Evolutionary conservation across 2,113 vertebrate species (phyloP), one percentile per base, ranked within the genome.

Genomic region (Phylloscopus whistleri): DNA sequence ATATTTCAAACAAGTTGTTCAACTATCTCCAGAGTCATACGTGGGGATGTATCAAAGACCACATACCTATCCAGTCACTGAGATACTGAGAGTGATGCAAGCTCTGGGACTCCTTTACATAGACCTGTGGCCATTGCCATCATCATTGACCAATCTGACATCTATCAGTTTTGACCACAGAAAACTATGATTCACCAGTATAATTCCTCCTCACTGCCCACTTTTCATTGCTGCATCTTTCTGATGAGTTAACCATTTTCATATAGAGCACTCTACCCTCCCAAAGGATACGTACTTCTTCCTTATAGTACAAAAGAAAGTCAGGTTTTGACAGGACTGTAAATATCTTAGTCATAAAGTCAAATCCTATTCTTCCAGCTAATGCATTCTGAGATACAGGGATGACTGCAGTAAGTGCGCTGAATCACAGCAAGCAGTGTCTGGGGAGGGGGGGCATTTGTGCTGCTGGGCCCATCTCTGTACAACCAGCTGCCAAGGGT

Each of bases 331-430:
- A 93, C 96, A 94, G 56, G 49, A 62, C 66, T 93, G 92, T 96
- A 97, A 96, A 96, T 93, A 92, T 92, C 86, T 78, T 87, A 92
- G 93, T 78, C 76, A 55, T 93, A 90, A 92, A 96, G 92, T 94
- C 92, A 96, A 96, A 95, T 77, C 48, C 62, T 93, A 14, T 76
- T 84, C 92, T 91, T 93, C 66, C 51, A 93, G 63, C 46, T 89
- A 72, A 84, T 63, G 60, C 76, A 73, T 86, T 77, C 77, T 49
- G 78, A 87, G 73, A 76, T 80, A 13, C 39, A 77, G 64, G 55
- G 51, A 74, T 79, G 75, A 55, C 68, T 93, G 48, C 58, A 72
- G 75, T 52, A 49, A 81, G 52, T 39, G 44, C 43, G 48, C 37
- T 77, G 95, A 85, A 83, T 89, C 84, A 72, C 53, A 56, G 83